A percentile compares a stretch with the other conserved stretches of the same genome.
These are phyloP conservation scores for Arctopsyche grandis DNA, from an alignment of 1,140 invertebrate genomes.

Conservation along the genomic window DNA sequence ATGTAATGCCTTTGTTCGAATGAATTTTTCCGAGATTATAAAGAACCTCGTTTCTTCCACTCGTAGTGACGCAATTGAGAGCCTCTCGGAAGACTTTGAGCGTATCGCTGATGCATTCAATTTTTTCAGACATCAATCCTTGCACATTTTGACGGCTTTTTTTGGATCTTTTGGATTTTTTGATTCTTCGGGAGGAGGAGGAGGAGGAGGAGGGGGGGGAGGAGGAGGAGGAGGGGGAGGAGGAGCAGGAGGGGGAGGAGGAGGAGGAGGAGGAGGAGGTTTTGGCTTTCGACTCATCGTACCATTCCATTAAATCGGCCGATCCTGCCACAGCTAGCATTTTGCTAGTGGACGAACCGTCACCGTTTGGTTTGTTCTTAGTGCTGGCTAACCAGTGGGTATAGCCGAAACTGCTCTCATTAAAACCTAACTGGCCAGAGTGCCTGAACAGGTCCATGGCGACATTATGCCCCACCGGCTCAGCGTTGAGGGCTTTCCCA, in stretches of 20 bases:
- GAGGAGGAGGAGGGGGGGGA: no score
- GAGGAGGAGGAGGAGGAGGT: no score
- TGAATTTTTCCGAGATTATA: no score
- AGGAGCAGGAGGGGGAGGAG: no score
- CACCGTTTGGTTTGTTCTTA: conserved; percentile 62
- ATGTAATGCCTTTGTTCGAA: no score
- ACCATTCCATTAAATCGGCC: conserved; percentile 80
- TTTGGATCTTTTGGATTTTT: no score
- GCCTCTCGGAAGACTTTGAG: conserved; percentile 72
- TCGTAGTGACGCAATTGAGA: conserved; percentile 66
- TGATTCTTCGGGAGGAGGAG: no score
- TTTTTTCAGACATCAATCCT: conserved; percentile 80
- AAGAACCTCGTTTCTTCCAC: no score
- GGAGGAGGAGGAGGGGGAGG: no score
- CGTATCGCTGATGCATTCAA: conserved; percentile 73
- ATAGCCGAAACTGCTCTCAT: conserved; percentile 79
- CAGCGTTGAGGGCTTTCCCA: conserved; percentile 87
- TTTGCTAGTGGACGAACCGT: conserved; percentile 74
- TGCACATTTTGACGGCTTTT: conserved; percentile 80
- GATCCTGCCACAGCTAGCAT: conserved; percentile 83
- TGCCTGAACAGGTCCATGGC: conserved; percentile 91
- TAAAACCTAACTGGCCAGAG: conserved; percentile 79
- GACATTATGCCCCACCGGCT: conserved; percentile 76
- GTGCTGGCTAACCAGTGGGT: conserved; percentile 82
- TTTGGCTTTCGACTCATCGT: conserved; percentile 64